phyloP scores from a whole-genome alignment of 2,113 vertebrate genomes.

The Tachysurus fulvidraco region DNA sequence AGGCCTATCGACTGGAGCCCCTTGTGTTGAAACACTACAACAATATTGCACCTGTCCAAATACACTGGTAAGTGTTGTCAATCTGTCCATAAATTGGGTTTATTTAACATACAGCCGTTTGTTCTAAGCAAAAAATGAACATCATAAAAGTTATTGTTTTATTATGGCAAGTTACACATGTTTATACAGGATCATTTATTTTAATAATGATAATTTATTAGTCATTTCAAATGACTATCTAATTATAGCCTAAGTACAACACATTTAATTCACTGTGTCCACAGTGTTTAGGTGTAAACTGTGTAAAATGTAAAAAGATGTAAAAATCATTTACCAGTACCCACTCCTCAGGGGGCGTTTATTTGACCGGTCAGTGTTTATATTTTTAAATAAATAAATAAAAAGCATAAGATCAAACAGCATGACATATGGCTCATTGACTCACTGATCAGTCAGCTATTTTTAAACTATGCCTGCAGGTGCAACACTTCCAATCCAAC shows the following conservation, averaged over 20 bases:
- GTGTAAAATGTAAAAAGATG: neutral
- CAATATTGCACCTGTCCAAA: conserved; percentile 93
- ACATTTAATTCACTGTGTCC: neutral
- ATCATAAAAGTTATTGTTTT: neutral
- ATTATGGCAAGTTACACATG: neutral
- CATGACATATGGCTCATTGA: neutral
- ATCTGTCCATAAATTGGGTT: neutral
- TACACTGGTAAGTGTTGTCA: conserved; percentile 83
- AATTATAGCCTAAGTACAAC: neutral
- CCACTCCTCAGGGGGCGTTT: neutral
- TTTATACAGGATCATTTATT: neutral
- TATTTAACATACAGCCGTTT: neutral
- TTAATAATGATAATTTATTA: neutral
- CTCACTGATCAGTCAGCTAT: neutral
- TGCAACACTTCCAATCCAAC: conserved; percentile 87
- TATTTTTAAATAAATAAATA: neutral
- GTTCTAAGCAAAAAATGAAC: neutral
- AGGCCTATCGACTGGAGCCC: conserved; percentile 97
- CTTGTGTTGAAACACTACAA: conserved; percentile 95
- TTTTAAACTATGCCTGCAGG: conserved; percentile 58
- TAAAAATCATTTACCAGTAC: neutral
- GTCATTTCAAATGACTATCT: neutral
- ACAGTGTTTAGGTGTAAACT: neutral
- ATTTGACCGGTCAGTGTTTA: neutral
- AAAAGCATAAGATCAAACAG: neutral